These are phyloP conservation scores for Torymus auratus DNA, from an alignment of 2,888 invertebrate genomes.

Conservation along the genomic window DNA sequence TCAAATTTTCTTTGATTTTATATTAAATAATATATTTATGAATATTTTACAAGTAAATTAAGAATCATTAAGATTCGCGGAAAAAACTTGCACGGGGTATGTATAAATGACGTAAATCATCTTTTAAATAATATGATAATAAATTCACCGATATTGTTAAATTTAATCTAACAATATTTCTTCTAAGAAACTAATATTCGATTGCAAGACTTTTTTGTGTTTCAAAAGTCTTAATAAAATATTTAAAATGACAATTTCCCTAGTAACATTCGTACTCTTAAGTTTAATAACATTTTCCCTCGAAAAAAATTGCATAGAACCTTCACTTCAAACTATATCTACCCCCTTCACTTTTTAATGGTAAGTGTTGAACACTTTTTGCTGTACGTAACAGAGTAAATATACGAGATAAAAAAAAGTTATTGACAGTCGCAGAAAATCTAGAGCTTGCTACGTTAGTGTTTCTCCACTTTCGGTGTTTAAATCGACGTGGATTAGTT, in stretches of 20 bases:
- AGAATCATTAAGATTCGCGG: not conserved
- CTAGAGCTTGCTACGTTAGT: slow-evolving; percentile 46
- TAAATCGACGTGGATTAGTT: slow-evolving; percentile 47
- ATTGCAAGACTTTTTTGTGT: slow-evolving; percentile 21
- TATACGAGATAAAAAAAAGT: slow-evolving; percentile 41
- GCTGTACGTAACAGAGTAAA: slow-evolving; percentile 41
- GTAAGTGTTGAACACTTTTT: slow-evolving; percentile 48
- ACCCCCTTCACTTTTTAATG: slow-evolving; percentile 45
- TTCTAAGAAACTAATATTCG: slow-evolving; percentile 36
- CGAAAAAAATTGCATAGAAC: slow-evolving; percentile 31
- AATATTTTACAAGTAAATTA: slow-evolving; percentile 18
- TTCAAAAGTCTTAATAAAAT: slow-evolving; percentile 41
- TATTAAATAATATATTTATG: slow-evolving; percentile 27
- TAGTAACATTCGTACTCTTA: slow-evolving; percentile 32
- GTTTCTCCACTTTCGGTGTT: slow-evolving; percentile 46
- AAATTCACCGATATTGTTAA: slow-evolving; percentile 20
- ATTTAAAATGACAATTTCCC: slow-evolving; percentile 42
- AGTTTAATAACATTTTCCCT: slow-evolving; percentile 27
- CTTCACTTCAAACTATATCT: slow-evolving; percentile 46
- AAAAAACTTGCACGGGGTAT: not conserved
- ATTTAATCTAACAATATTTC: slow-evolving; percentile 36
- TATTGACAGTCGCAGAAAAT: slow-evolving; percentile 51
- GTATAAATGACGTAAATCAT: slow-evolving; percentile 17
- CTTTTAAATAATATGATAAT: slow-evolving; percentile 31
- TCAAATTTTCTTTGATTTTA: no score